A percentile compares a stretch with the other conserved stretches of the same genome.
These are phyloP conservation scores for Leptodactylus fallax DNA, from an alignment of 2,797 vertebrate genomes.

Conservation along the genomic window DNA sequence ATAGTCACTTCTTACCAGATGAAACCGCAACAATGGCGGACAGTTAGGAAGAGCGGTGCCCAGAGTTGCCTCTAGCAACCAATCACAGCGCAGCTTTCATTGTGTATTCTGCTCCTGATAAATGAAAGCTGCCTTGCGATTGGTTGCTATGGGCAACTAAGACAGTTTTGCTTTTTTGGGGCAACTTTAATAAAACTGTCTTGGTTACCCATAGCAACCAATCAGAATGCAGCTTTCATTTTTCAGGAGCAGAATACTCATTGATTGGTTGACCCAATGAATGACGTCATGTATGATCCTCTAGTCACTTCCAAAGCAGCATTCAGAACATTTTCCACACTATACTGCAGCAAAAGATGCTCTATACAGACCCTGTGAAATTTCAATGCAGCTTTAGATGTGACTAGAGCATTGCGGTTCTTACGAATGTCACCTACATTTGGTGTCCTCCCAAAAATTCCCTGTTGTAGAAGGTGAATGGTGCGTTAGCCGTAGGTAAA, in stretches of 20 bases:
- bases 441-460: not conserved
- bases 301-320: slow-evolving; percentile 2
- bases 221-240: no score
- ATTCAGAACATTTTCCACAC: not conserved
- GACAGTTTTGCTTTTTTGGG: no score
- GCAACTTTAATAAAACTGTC: no score
- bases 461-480: no score
- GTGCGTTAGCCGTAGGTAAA: not conserved
- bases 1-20: not conserved
- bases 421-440: not conserved
- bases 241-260: no score
- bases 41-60: not conserved
- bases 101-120: no score
- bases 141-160: no score
- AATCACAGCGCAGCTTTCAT: no score
- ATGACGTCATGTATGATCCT: not conserved
- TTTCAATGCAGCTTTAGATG: not conserved
- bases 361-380: not conserved
- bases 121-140: no score
- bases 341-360: not conserved
- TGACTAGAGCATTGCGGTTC: not conserved
- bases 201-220: no score
- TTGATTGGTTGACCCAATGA: no score
- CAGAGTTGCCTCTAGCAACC: no score
- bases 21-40: not conserved